phyloP scores from a whole-genome alignment of 2,888 invertebrate genomes.

The Troilus luridus region DNA sequence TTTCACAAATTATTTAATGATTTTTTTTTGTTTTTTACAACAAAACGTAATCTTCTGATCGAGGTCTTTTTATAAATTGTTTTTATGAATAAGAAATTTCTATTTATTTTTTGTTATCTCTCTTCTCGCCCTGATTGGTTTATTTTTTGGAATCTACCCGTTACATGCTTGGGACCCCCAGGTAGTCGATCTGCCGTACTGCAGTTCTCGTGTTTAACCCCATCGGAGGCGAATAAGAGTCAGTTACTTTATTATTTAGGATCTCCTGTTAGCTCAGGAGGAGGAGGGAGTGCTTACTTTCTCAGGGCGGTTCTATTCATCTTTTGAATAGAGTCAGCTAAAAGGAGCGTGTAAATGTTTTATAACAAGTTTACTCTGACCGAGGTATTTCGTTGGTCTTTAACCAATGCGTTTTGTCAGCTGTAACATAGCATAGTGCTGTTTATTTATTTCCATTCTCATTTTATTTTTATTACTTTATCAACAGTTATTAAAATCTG shows the following conservation, averaged over 20 bases:
- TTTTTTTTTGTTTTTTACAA: no score
- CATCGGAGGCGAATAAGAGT: background rate
- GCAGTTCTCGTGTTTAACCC: background rate
- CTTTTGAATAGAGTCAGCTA: background rate
- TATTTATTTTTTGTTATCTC: no score
- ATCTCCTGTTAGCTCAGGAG: background rate
- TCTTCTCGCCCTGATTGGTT: no score
- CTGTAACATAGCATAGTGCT: background rate
- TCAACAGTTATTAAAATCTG: no score
- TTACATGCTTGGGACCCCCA: no score
- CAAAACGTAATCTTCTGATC: no score
- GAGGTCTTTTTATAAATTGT: no score
- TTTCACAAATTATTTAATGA: no score
- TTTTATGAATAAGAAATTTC: no score
- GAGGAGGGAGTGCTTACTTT: background rate
- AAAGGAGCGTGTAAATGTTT: background rate
- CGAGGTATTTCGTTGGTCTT: background rate
- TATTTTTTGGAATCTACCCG: no score
- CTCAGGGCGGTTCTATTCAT: background rate
- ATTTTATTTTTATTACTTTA: no score
- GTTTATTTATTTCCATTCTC: background rate
- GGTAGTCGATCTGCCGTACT: background rate
- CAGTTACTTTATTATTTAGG: constrained; percentile 3
- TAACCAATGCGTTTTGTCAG: background rate
- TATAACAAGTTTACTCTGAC: background rate